These are phyloP conservation scores for Hyalella azteca DNA, from an alignment of 2,888 invertebrate genomes.

Conservation along the genomic window DNA sequence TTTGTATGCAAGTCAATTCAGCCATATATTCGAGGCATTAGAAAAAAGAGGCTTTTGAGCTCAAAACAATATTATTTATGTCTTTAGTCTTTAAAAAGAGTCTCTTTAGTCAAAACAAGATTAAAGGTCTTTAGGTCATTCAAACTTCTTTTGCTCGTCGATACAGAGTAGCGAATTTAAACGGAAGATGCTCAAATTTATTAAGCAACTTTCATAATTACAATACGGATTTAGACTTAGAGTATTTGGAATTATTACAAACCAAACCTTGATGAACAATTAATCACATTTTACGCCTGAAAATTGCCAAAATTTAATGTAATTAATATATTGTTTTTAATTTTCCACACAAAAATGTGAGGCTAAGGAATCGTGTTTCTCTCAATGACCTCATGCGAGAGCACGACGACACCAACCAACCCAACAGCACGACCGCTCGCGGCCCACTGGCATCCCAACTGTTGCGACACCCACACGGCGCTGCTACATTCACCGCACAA, in stretches of 20 bases:
- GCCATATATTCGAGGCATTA: too few species aligned
- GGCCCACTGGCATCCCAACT: conserved; percentile 17
- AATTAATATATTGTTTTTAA: too few species aligned
- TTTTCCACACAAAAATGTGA: too few species aligned
- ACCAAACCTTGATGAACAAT: not conserved
- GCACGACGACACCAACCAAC: not conserved
- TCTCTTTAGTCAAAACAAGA: too few species aligned
- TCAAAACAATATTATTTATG: too few species aligned
- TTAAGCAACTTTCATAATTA: not conserved
- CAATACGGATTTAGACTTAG: not conserved
- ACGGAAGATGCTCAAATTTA: not conserved
- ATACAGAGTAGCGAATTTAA: too few species aligned
- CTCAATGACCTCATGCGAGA: not conserved
- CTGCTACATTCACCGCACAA: not conserved
- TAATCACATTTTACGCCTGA: not conserved
- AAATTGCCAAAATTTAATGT: not conserved
- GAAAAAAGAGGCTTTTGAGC: too few species aligned
- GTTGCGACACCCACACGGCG: conserved; percentile 7
- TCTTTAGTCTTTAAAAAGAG: too few species aligned
- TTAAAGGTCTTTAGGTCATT: too few species aligned
- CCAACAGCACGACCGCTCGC: not conserved
- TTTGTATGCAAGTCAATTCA: too few species aligned
- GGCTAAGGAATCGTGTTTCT: not conserved
- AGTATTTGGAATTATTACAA: not conserved
- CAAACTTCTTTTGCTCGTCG: too few species aligned